Evolutionary conservation across 2,113 vertebrate species (phyloP), one percentile per base, ranked within the genome.

Genomic region (Phoxinus phoxinus): DNA sequence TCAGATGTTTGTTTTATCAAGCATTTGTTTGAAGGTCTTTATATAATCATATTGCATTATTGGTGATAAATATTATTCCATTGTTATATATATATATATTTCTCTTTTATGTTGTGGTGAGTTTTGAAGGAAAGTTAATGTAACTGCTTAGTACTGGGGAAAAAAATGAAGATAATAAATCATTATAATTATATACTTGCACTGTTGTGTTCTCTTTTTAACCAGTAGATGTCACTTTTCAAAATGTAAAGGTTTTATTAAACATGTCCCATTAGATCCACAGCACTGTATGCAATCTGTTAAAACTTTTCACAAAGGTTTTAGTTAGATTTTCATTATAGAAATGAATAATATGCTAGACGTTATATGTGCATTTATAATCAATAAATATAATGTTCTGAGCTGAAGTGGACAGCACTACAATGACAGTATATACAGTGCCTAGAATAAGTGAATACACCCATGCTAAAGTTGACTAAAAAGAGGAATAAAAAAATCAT

Each of bases 141-240:
- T 75, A 3, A 48, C 23, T 17, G 12, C 72, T 1, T 72, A 51
- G 15, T 10, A 21, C 17, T 2, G 9, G 21, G 6, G 6, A 48
- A 32, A 77, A 53, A 30, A 19, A 9, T 56, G 27, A 53, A 35
- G 1, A 35, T 32, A 83, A 71, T 72, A 56, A 71, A 81, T 48
- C 4, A 48, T 30, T 81, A 44, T 71, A 51, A 46, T 53, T n/a
- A 23, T 37, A 17, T 3, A 19, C 2, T 72, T 41, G 46, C 15
- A 13, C 10, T 53, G n/a, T 82, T 35, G 19, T 51, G 19, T 69
- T 67, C 32, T 67, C n/a, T 3, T 67, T 1, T 15, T 71, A 30
- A 35, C 65, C 81, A 56, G 63, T 37, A 71, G 81, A 37, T 83
- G 63, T 72, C 81, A 58, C 81, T 72, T 72, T 56, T 35, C 1